These are phyloP conservation scores for Cotesia vestalis DNA, from an alignment of 1,140 invertebrate species.

Conservation along the genomic window DNA sequence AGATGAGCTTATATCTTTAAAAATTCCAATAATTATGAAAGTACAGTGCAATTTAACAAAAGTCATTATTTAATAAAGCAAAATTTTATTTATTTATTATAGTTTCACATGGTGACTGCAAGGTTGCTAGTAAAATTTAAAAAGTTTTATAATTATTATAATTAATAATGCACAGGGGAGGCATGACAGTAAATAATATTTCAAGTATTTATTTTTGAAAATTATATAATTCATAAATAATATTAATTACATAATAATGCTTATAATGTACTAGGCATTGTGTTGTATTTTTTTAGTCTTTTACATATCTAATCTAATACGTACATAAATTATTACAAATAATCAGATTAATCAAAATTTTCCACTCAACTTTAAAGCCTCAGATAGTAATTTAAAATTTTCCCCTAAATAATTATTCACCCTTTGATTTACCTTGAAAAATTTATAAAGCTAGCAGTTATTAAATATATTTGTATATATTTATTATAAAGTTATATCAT, in stretches of 20 bases:
- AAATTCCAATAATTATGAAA: too few species aligned
- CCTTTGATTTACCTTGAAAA: not conserved
- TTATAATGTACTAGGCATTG: conserved; percentile 54
- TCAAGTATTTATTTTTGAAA: conserved; percentile 50
- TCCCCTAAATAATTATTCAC: not conserved
- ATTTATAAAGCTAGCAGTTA: too few species aligned
- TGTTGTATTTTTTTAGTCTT: conserved; percentile 54
- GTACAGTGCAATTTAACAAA: too few species aligned
- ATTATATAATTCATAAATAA: conserved; percentile 57
- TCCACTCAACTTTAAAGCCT: conserved; percentile 18
- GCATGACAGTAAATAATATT: conserved; percentile 50
- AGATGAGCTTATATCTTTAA: too few species aligned
- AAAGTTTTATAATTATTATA: too few species aligned
- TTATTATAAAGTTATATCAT: too few species aligned
- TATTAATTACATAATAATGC: conserved; percentile 44
- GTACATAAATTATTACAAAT: conserved; percentile 47
- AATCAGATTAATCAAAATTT: conserved; percentile 36
- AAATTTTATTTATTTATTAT: too few species aligned
- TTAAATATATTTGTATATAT: too few species aligned
- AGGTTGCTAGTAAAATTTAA: too few species aligned
- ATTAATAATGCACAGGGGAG: not conserved
- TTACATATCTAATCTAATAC: conserved; percentile 57
- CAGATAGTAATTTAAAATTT: too few species aligned
- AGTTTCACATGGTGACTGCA: not conserved
- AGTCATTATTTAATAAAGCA: too few species aligned